Percentiles rank a stretch among this genome's conserved stretches.
Evolutionary conservation across 53 echinoderm and acorn worm genomes (phyloP).

Genomic region (Luidia sarsii): DNA sequence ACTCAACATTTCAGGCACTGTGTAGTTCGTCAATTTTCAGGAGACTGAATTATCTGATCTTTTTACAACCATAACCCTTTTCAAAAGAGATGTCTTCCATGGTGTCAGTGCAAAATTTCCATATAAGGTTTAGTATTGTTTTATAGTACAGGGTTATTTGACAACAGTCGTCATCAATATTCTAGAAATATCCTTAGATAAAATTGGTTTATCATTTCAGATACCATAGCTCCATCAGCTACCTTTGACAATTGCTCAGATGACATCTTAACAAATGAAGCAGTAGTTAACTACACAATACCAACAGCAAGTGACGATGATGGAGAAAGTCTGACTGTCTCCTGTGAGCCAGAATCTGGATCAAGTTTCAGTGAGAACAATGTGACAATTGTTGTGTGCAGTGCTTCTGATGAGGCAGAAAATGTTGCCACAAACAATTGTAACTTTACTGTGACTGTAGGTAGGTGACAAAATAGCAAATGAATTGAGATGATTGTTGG

Average conservation of each 20-base stretch:
- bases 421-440: slow-evolving; percentile 5
- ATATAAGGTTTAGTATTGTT: too few species aligned
- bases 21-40: neutral
- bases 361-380: neutral
- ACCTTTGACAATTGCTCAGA: neutral
- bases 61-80: too few species aligned
- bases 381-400: neutral
- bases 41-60: too few species aligned
- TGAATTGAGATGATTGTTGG: too few species aligned
- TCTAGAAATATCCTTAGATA: too few species aligned
- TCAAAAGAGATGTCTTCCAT: too few species aligned
- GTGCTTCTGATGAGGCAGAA: neutral
- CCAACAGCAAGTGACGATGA: slow-evolving; percentile 7
- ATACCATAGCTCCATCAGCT: slow-evolving; percentile 17
- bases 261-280: neutral
- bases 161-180: too few species aligned
- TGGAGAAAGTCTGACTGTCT: neutral
- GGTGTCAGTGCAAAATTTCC: too few species aligned
- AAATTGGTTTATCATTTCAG: neutral
- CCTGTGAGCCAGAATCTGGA: slow-evolving; percentile 8
- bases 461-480: too few species aligned
- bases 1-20: too few species aligned
- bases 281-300: neutral
- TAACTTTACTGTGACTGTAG: neutral
- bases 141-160: too few species aligned